phyloP scores from a whole-genome alignment of 2,888 invertebrate genomes.

The Aphidoletes aphidimyza region DNA sequence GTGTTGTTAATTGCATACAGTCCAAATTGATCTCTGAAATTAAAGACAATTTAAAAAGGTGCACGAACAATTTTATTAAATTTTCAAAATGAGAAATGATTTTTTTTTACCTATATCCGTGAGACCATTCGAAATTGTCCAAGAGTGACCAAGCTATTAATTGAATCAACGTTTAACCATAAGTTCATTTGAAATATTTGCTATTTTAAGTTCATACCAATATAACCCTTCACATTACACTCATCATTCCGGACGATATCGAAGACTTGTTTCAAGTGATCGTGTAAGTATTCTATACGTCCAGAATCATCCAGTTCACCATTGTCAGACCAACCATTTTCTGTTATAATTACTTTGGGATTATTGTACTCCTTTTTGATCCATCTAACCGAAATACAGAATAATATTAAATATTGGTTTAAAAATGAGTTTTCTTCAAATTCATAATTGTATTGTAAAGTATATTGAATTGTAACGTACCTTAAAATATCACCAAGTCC shows the following conservation, averaged over 20 bases:
- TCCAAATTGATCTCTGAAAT: slow-evolving; percentile 73
- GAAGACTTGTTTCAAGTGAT: slow-evolving; percentile 61
- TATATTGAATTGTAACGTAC: slow-evolving; percentile 48
- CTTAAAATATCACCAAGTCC: slow-evolving; percentile 60
- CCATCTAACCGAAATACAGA: slow-evolving; percentile 64
- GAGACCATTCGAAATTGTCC: slow-evolving; percentile 63
- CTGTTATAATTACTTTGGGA: slow-evolving; percentile 70
- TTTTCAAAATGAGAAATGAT: background rate
- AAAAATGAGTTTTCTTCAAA: background rate
- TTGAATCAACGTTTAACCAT: background rate
- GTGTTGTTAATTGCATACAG: slow-evolving; percentile 74
- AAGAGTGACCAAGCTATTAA: slow-evolving; percentile 61
- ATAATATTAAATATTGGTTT: too few relatives aligned
- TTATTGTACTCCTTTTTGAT: slow-evolving; percentile 70
- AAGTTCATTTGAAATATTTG: background rate
- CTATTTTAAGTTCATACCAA: slow-evolving; percentile 54
- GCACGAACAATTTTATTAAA: background rate
- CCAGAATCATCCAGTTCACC: slow-evolving; percentile 64
- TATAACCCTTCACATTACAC: slow-evolving; percentile 62
- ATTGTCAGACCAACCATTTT: slow-evolving; percentile 71
- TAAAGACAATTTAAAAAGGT: background rate
- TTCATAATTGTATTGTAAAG: background rate
- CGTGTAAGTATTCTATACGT: slow-evolving; percentile 62
- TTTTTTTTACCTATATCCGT: slow-evolving; percentile 62
- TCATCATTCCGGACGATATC: slow-evolving; percentile 60